These are phyloP conservation scores for Euzophera pinguis DNA, from an alignment of 2,888 invertebrate genomes.

Conservation along the genomic window DNA sequence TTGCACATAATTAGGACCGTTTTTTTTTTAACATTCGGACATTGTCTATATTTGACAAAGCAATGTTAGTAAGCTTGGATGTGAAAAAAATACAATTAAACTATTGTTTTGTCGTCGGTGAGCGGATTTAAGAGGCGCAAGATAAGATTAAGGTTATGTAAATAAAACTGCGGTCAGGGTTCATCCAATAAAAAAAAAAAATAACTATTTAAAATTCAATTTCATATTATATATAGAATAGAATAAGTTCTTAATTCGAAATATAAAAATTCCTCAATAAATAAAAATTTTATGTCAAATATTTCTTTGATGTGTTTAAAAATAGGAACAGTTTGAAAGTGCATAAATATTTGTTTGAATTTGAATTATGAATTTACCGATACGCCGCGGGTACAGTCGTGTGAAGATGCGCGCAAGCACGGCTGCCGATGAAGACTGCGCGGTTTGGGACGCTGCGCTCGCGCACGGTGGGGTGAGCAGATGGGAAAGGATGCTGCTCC, in stretches of 20 bases:
- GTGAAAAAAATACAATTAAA: conserved; percentile 30
- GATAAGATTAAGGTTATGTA: conserved; percentile 28
- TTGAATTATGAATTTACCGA: conserved; percentile 28
- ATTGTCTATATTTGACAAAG: conserved; percentile 53
- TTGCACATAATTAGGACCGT: conserved; percentile 51
- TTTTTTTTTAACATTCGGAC: conserved; percentile 56
- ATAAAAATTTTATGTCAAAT: background rate
- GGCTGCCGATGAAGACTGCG: conserved; percentile 45
- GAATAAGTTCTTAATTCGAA: background rate
- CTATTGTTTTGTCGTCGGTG: conserved; percentile 27
- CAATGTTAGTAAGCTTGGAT: conserved; percentile 36
- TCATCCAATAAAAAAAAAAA: conserved; percentile 8
- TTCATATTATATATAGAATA: background rate
- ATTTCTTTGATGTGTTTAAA: background rate
- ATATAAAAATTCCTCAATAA: conserved; percentile 1
- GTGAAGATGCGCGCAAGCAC: conserved; percentile 48
- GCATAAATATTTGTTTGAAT: conserved; percentile 15
- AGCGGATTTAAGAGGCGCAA: conserved; percentile 21
- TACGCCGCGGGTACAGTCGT: conserved; percentile 27
- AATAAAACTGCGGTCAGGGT: conserved; percentile 27
- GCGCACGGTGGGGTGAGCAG: conserved; percentile 28
- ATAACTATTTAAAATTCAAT: background rate
- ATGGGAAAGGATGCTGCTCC: conserved; percentile 26
- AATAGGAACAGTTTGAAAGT: conserved; percentile 19
- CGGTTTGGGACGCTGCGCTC: conserved; percentile 26